Percentiles rank a stretch among this genome's conserved stretches.
These are phyloP conservation scores for Frieseomelitta varia DNA, from an alignment of 1,140 invertebrate species.

Conservation along the genomic window DNA sequence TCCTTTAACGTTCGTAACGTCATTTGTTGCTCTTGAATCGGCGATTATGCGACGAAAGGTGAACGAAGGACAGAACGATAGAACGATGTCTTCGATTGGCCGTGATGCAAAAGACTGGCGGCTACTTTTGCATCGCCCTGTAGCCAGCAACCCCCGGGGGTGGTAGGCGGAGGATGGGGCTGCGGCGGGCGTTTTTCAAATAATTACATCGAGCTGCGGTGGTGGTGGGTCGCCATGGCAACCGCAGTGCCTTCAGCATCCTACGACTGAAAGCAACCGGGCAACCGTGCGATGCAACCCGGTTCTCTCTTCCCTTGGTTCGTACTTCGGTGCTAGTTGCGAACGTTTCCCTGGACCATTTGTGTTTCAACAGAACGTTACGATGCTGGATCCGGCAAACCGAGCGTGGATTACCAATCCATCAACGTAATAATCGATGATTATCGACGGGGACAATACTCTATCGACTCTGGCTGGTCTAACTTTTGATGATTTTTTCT, in stretches of 20 bases:
- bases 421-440: neutral
- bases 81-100: constrained; percentile 27
- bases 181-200: constrained; percentile 78
- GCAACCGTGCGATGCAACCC: constrained; percentile 73
- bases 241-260: constrained; percentile 79
- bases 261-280: constrained; percentile 76
- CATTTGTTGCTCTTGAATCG: neutral
- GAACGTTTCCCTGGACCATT: constrained; percentile 65
- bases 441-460: no score
- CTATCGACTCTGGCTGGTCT: no score
- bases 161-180: constrained; percentile 43
- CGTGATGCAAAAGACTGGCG: constrained; percentile 54
- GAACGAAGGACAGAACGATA: neutral
- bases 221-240: constrained; percentile 79
- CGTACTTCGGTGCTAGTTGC: constrained; percentile 57
- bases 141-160: constrained; percentile 61
- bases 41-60: no score
- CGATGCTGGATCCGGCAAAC: constrained; percentile 31
- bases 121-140: constrained; percentile 76
- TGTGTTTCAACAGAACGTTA: constrained; percentile 33
- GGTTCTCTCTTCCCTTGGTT: constrained; percentile 61
- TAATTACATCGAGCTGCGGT: constrained; percentile 81
- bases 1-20: neutral
- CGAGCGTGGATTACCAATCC: constrained; percentile 32
- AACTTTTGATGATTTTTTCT: no score